Evolutionary conservation across 1,140 invertebrate genomes (phyloP).

Genomic region (Mamestra configurata): DNA sequence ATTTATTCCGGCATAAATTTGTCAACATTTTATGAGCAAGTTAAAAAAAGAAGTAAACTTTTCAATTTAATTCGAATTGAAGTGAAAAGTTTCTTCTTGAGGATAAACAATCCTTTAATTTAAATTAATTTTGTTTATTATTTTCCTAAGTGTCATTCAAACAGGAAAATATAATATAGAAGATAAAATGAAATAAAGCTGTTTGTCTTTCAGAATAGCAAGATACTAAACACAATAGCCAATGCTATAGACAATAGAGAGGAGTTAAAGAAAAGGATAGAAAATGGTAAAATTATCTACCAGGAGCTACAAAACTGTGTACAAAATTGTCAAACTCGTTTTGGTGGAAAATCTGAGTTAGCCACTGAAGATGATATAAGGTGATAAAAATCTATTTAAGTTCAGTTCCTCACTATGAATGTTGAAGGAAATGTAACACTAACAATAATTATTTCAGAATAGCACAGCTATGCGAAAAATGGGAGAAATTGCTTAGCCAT

Average conservation of each 20-base stretch:
- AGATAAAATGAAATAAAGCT: background rate
- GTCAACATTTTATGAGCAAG: too few relatives aligned
- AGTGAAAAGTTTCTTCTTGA: too few relatives aligned
- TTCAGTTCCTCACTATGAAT: too few relatives aligned
- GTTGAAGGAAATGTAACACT: constrained; percentile 3
- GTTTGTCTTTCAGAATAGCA: constrained; percentile 74
- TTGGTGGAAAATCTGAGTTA: constrained; percentile 94
- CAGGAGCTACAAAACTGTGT: constrained; percentile 86
- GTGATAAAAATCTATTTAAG: constrained; percentile 63
- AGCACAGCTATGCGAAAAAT: constrained; percentile 89
- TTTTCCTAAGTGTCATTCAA: background rate
- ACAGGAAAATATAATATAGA: background rate
- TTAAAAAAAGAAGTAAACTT: too few relatives aligned
- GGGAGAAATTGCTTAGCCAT: constrained; percentile 92
- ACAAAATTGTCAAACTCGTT: constrained; percentile 93
- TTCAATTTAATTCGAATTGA: too few relatives aligned
- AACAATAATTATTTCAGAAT: constrained; percentile 75
- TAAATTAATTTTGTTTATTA: too few relatives aligned
- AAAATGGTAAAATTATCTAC: constrained; percentile 72
- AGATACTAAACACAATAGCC: constrained; percentile 78
- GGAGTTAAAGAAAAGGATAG: constrained; percentile 75
- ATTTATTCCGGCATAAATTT: too few relatives aligned
- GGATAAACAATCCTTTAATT: too few relatives aligned
- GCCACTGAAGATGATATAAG: constrained; percentile 95
- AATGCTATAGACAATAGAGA: constrained; percentile 82